Base-by-base conservation (phyloP, 2,888 invertebrate species). In the Myathropa florea region DNA sequence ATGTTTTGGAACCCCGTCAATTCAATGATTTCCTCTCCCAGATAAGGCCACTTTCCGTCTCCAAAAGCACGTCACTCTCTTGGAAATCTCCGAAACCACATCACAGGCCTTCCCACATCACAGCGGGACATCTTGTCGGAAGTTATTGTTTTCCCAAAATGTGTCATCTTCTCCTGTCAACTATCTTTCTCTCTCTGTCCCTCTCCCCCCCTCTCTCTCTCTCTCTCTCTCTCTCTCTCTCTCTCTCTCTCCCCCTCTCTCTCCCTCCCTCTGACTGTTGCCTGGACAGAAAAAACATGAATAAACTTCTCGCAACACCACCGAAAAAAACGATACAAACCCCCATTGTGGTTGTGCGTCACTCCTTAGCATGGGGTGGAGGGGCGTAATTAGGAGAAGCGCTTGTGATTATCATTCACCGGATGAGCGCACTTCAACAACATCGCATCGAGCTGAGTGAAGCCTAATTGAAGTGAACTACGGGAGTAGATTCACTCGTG, bases 401-500 rank as follows among this genome's bases (percentile, higher is more conserved):
- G 46, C 46, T 46, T 46, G 46, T 18, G 18, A 46, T 46, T 46
- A 46, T 46, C 46, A 46, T 46, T 18, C 46, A 7, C 18, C 46
- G 46, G 18, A 7, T 46, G 46, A 46, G 46, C 46, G 46, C 46
- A 46, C n/a, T 46, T 18, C 46, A 33, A 33, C 33, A 33, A 7
- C 46, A 46, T 7, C n/a, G 46, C 46, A n/a, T 10, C 7, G 7
- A 33, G 33, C 33, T 10, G 6, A 33, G 33, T 33, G 33, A 33
- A 33, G n/a, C 18, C 46, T 46, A 67, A 67, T 67, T 67, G 53
- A 67, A 67, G 28, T 53, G 46, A 46, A 46, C 46, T 46, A 46
- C 46, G 46, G 1, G 46, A n/a, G 18, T 33, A 46, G 46, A 18
- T 18, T 46, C n/a, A 21, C 18, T 39, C 18, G 28, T 21, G 67